A percentile compares a stretch with the other conserved stretches of the same genome.
These are phyloP conservation scores for Callosobruchus maculatus DNA, from an alignment of 2,888 invertebrate genomes.

Conservation along the genomic window DNA sequence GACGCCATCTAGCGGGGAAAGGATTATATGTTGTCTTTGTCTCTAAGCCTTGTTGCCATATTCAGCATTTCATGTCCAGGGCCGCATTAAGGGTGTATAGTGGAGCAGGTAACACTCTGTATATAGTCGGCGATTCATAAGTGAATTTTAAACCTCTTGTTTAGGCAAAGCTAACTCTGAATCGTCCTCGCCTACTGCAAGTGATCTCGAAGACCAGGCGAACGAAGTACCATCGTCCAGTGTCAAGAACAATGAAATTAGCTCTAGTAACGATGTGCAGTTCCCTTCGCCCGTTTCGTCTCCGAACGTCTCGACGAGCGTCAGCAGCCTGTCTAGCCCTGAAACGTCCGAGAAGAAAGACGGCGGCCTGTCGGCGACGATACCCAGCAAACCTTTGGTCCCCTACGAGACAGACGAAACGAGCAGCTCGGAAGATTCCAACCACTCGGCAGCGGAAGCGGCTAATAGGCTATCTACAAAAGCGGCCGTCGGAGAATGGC, in stretches of 20 bases:
- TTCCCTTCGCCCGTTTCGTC: constrained; percentile 12
- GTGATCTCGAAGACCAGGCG: constrained; percentile 20
- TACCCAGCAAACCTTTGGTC: constrained; percentile 38
- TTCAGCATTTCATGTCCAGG: no score
- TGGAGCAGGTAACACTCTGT: no score
- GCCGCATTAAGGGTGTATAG: no score
- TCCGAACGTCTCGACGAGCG: constrained; percentile 23
- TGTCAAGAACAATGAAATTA: constrained; percentile 17
- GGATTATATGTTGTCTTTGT: no score
- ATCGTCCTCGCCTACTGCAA: constrained; percentile 24
- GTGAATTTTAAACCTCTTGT: not conserved
- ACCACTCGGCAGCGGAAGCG: constrained; percentile 25
- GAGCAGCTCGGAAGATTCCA: constrained; percentile 41
- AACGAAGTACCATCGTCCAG: constrained; percentile 12
- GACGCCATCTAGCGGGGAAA: no score
- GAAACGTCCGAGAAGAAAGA: constrained; percentile 11
- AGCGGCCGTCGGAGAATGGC: constrained; percentile 39
- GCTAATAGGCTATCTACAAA: constrained; percentile 33
- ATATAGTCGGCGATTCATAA: no score
- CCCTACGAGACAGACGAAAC: constrained; percentile 49
- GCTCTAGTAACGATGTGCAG: constrained; percentile 17
- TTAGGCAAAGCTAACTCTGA: constrained; percentile 2
- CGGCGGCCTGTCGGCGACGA: not conserved
- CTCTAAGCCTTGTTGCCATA: no score
- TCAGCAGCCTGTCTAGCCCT: constrained; percentile 28